Conservation (phyloP, 2,888 invertebrate genomes). For the Polylopha cassiicola region DNA sequence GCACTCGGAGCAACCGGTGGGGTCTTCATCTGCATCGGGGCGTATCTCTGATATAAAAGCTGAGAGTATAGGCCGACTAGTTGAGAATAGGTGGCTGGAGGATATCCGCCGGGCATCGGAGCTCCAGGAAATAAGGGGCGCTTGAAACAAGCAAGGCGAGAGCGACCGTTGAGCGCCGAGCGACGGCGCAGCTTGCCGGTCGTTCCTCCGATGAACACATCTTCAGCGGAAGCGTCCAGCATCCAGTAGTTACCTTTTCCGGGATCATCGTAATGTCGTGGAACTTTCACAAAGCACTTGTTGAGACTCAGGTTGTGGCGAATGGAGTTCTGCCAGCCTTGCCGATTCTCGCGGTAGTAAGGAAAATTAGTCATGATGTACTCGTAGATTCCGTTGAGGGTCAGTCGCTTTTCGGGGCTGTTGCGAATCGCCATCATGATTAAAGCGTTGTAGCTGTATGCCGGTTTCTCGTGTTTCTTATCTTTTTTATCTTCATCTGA, state of each 20-base stretch:
- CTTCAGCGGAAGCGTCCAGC: conserved; percentile 97
- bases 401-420: conserved; percentile 94
- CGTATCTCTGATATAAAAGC: conserved; percentile 82
- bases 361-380: conserved; percentile 99
- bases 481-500: conserved; percentile 52
- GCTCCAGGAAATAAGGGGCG: conserved; percentile 81
- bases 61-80: conserved; percentile 78
- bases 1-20: conserved; percentile 72
- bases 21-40: conserved; percentile 74
- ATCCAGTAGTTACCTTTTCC: conserved; percentile 99
- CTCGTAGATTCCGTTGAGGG: conserved; percentile 97
- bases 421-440: conserved; percentile 99
- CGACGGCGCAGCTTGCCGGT: conserved; percentile 96
- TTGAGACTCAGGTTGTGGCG: conserved; percentile 97
- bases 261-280: conserved; percentile 98
- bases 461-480: conserved; percentile 93
- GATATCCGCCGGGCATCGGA: conserved; percentile 77
- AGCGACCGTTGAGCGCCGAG: conserved; percentile 92
- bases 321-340: conserved; percentile 99
- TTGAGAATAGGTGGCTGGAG: conserved; percentile 76
- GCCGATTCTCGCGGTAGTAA: conserved; percentile 98
- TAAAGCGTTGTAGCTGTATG: conserved; percentile 98
- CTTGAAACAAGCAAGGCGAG: conserved; percentile 93
- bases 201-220: conserved; percentile 98
- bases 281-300: conserved; percentile 98